Percentiles rank a stretch among this genome's conserved stretches.
Conservation (phyloP, 2,113 vertebrate genomes). For the Nerophis ophidion region DNA sequence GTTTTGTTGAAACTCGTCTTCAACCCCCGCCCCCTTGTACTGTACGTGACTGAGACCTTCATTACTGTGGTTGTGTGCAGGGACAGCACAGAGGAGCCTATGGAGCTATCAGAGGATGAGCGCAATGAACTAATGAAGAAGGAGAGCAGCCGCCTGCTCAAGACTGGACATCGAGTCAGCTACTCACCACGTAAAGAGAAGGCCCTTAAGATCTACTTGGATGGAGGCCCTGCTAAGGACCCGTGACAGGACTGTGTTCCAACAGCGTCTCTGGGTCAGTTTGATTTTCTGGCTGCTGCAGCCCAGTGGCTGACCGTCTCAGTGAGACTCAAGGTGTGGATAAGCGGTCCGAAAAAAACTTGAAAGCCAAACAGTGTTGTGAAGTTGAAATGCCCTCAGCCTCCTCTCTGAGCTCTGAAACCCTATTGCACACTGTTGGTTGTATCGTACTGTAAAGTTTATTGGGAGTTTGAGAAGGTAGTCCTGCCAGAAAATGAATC, state of each 20-base stretch:
- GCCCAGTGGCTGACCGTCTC: conserved; percentile 68
- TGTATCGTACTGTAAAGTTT: conserved; percentile 96
- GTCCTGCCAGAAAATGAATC: conserved; percentile 60
- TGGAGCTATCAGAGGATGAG: conserved; percentile 93
- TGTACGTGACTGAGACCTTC: background rate
- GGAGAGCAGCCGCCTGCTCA: conserved; percentile 95
- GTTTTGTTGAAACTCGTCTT: too few species aligned
- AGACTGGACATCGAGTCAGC: conserved; percentile 93
- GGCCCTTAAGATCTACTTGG: conserved; percentile 98
- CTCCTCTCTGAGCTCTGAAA: conserved; percentile 77
- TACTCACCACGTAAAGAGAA: conserved; percentile 99
- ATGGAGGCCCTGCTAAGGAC: conserved; percentile 92
- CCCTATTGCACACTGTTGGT: conserved; percentile 88
- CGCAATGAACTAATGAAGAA: conserved; percentile 97
- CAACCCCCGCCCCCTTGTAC: too few species aligned
- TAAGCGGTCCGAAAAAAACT: conserved; percentile 60
- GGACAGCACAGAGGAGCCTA: conserved; percentile 86
- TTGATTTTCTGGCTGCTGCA: conserved; percentile 72
- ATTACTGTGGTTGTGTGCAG: conserved; percentile 52
- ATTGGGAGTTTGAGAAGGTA: conserved; percentile 92
- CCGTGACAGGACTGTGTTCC: conserved; percentile 84
- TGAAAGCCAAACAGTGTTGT: conserved; percentile 77
- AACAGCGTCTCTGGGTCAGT: conserved; percentile 32
- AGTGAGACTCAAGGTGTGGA: conserved; percentile 63
- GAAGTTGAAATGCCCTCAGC: conserved; percentile 62